Evolutionary conservation across 30 jellyfish, hydroid and myxozoan genomes (phyloP), one percentile per base, ranked within the genome.

Genomic region (Aurelia coerulea): DNA sequence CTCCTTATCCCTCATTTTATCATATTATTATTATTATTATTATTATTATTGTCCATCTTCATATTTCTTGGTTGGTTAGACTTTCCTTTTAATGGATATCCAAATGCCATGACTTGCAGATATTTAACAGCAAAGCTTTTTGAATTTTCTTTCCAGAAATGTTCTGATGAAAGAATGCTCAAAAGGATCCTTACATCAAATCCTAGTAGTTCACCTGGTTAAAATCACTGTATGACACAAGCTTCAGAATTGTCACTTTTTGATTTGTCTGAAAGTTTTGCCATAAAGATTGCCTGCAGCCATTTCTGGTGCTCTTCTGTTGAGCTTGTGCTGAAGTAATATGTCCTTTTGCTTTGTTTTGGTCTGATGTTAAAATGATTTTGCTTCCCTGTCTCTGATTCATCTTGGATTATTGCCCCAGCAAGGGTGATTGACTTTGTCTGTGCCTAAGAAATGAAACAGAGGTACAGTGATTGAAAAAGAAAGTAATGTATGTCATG

Each of bases 371-470:
- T 73, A 69, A 86, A 86, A 65, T 35, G 64, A 71, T 59, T 69
- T 58, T 68, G 69, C 6, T 69, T 50, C 10, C 87, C 89, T 16
- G 60, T 34, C 54, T 74, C 88, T 39, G 78, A 89, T 50, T 80
- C 81, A 78, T 86, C 95, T 64, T 75, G 71, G 31, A 86, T 75
- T 34, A 86, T 84, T 5, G 95, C 83, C 12, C 89, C 89, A 23
- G 33, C 82, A 8, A 86, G 84, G 4, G 18, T 17, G 15, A 86
- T 68, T 17, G 72, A 51, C 29, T 86, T 86, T 49, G 42, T 37
- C 17, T 46, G 81, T 41, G 68, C 60, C 95, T 86, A 67, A 16
- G 4, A 49, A 59, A 64, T 19, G 33, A 23, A 51, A 18, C 11
- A 78, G 10, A 16, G 23, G 15, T 37, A 12, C 51, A 35, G 23